Percentiles rank a stretch among this genome's conserved stretches.
phyloP scores from a whole-genome alignment of 2,888 invertebrate species.

The Trypoxylon attenuatum region DNA sequence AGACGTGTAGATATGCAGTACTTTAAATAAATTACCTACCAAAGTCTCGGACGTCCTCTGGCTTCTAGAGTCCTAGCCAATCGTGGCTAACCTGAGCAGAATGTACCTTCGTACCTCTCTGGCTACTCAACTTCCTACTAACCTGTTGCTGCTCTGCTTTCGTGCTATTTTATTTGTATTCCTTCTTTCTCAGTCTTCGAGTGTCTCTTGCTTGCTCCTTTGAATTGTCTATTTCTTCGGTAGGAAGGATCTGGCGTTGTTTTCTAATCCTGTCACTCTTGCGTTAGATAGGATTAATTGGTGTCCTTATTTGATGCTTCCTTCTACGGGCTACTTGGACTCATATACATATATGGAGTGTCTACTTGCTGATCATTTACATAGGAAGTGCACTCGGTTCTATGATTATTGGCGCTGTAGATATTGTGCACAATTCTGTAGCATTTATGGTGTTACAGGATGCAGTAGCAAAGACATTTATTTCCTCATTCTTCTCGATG shows the following conservation, averaged over 20 bases:
- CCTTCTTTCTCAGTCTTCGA: neutral
- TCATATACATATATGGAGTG: no score
- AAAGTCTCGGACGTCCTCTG: conserved; percentile 19
- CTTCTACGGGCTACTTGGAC: no score
- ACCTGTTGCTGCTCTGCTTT: neutral
- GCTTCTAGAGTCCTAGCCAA: neutral
- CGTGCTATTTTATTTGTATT: neutral
- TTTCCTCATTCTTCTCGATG: no score
- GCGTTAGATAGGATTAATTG: no score
- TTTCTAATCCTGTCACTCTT: neutral
- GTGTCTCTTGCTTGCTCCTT: neutral
- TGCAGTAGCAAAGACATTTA: no score
- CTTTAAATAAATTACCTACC: conserved; percentile 48
- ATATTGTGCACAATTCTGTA: no score
- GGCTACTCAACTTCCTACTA: neutral
- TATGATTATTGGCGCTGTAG: no score
- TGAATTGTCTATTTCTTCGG: neutral
- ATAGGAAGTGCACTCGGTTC: no score
- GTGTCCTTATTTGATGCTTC: no score
- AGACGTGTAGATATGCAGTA: conserved; percentile 41
- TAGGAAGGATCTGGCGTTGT: neutral
- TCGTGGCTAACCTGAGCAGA: neutral
- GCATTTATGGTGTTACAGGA: no score
- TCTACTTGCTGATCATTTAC: no score
- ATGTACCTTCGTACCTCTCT: neutral